Evolutionary conservation across 92 coral and sea anemone genomes (phyloP), one percentile per base, ranked within the genome.

Genomic region (Porites evermanni): DNA sequence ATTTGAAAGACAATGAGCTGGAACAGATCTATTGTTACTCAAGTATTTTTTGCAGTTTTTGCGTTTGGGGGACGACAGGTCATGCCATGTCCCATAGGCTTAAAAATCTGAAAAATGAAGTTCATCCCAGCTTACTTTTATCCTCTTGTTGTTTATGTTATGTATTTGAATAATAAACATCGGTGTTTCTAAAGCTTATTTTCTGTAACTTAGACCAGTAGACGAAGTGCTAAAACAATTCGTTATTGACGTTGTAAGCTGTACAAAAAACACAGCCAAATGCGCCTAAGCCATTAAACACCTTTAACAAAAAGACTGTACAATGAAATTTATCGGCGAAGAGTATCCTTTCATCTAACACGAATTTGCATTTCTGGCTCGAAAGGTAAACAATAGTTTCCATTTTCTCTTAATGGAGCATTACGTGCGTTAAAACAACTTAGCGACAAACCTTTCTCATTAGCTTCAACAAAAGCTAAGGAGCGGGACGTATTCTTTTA

Each of bases 1-100:
- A 18, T 81, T 70, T 38, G 65, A 19, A 56, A 70, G 53, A 50
- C 71, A 70, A 50, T 59, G 78, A 70, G 47, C 54, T 59, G 70
- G 20, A 81, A 81, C 70, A 17, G 8, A 29, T 56, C 54, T 63
- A 32, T 70, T 81, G 60, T 50, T 24, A 2, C 12, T 67, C 13
- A 7, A 18, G 56, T 38, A 66, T 21, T 51, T 79, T 70, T 38
- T 1, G 26, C 69, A 68, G 12, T 52, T 70, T 67, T n/a, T 12
- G 23, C 19, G 12, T 17, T 11, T 70, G 47, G 21, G 24, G 13
- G 13, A 12, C 10, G 60, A 53, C 67, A 81, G 14, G 77, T 38
- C 24, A 8, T 18, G 32, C 8, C 47, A 19, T 44, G 65, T n/a
- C 12, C 6, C 17, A 19, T 80, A 56, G 19, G 12, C 67, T 18